Conservation (phyloP, 2,888 invertebrate species). For the Leucania comma region DNA sequence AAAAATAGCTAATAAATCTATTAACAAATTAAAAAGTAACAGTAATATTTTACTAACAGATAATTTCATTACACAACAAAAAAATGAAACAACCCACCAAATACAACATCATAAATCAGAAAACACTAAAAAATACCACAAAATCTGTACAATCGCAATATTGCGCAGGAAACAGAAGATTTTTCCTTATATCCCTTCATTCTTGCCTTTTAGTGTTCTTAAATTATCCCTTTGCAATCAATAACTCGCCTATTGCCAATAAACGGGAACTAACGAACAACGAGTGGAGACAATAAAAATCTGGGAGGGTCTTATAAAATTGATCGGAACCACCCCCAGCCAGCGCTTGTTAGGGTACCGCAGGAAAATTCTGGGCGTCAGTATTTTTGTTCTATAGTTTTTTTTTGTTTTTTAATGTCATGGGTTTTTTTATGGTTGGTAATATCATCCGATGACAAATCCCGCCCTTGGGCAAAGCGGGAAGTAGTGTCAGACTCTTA, state of each 20-base stretch:
- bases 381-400: conserved; percentile 7
- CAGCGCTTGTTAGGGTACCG: conserved; percentile 45
- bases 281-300: conserved; percentile 68
- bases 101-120: conserved; percentile 9
- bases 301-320: conserved; percentile 68
- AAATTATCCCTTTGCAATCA: conserved; percentile 65
- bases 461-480: too few species aligned
- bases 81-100: not conserved
- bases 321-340: conserved; percentile 61
- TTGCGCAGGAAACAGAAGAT: conserved; percentile 23
- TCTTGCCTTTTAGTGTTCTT: conserved; percentile 49
- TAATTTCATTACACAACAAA: not conserved
- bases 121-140: conserved; percentile 29
- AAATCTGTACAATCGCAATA: conserved; percentile 25
- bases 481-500: too few species aligned
- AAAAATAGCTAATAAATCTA: too few species aligned
- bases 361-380: not conserved
- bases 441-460: too few species aligned
- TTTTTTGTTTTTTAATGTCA: not conserved
- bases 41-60: not conserved
- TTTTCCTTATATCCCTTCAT: conserved; percentile 34
- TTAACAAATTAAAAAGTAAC: too few species aligned
- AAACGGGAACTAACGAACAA: conserved; percentile 67
- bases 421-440: too few species aligned
- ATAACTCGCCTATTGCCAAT: conserved; percentile 62